Conservation (phyloP, 2,797 vertebrate genomes). For the Dromococcyx pavoninus region DNA sequence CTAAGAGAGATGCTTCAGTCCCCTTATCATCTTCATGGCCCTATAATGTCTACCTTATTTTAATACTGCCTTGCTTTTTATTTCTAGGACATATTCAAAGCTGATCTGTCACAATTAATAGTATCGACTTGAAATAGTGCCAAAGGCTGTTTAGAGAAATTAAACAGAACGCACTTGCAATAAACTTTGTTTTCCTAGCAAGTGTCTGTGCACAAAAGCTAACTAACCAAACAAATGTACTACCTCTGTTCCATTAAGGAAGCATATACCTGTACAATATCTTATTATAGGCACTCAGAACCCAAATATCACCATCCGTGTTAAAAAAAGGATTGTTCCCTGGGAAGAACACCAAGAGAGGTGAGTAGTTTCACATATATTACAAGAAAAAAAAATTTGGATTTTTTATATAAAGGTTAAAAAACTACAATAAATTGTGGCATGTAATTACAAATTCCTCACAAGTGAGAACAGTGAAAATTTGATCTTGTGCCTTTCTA, state of each 20-base stretch:
- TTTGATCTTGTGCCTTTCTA: neutral
- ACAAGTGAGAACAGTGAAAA: neutral
- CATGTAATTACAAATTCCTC: neutral
- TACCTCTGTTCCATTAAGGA: neutral
- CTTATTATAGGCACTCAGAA: neutral
- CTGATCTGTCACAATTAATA: neutral
- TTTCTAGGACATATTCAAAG: slow-evolving; percentile 1
- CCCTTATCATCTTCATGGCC: too few species aligned
- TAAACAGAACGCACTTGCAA: neutral
- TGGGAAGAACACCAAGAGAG: neutral
- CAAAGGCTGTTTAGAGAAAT: neutral
- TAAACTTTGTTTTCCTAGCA: neutral
- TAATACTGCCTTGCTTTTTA: neutral
- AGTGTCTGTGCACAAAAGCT: neutral
- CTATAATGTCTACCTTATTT: neutral
- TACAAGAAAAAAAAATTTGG: neutral
- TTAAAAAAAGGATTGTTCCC: neutral
- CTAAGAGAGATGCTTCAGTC: too few species aligned
- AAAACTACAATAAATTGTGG: neutral
- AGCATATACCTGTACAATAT: neutral
- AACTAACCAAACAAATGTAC: neutral
- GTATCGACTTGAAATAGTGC: neutral
- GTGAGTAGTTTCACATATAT: neutral
- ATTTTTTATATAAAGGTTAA: neutral
- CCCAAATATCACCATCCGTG: neutral